Conservation (phyloP, 2,797 vertebrate genomes). For the Melanotaenia maccullochi region DNA sequence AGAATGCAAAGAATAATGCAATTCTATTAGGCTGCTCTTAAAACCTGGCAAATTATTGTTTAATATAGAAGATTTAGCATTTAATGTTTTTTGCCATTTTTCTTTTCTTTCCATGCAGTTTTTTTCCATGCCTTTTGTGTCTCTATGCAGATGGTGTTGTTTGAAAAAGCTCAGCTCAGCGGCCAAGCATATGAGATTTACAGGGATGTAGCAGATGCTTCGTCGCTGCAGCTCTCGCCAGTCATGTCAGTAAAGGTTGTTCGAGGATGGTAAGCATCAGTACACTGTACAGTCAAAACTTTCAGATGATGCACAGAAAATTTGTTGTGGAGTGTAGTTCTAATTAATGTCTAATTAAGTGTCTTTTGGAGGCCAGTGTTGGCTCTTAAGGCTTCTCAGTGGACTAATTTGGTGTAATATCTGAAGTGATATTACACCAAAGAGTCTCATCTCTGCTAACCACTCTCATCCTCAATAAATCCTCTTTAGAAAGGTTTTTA, state of each 20-base stretch:
- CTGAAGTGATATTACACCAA: background rate
- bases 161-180: constrained; percentile 79
- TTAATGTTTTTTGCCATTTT: constrained; percentile 1
- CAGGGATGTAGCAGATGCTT: constrained; percentile 86
- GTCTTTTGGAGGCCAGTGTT: background rate
- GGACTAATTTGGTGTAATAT: constrained; percentile 18
- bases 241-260: constrained; percentile 88
- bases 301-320: constrained; percentile 2
- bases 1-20: background rate
- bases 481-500: background rate
- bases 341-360: constrained; percentile 22
- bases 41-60: constrained; percentile 17
- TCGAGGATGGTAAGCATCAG: constrained; percentile 90
- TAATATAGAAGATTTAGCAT: constrained; percentile 8
- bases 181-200: constrained; percentile 86
- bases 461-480: background rate
- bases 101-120: constrained; percentile 5
- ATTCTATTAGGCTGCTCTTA: background rate
- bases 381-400: constrained; percentile 1
- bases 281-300: background rate
- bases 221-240: constrained; percentile 86
- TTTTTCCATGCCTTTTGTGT: constrained; percentile 15
- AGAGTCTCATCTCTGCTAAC: background rate
- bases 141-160: constrained; percentile 87
- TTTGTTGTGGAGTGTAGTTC: background rate